These are phyloP conservation scores for Malacoraja senta DNA, from an alignment of 2,797 vertebrate species.

Conservation along the genomic window DNA sequence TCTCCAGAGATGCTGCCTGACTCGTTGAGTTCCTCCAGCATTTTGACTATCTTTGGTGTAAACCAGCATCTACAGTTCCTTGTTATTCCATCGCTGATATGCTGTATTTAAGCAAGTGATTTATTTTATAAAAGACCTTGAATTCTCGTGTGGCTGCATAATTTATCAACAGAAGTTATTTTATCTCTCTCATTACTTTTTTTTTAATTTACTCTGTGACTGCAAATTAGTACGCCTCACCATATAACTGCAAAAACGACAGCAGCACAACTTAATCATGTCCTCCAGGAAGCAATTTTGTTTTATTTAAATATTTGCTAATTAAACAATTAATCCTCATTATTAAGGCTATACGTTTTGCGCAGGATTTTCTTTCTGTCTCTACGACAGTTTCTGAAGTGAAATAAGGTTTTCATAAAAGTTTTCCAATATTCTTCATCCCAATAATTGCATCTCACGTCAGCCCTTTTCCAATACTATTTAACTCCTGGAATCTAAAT, in stretches of 20 bases:
- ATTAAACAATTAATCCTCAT: background rate
- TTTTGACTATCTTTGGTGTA: no score
- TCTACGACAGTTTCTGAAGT: background rate
- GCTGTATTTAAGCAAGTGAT: background rate
- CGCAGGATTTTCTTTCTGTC: background rate
- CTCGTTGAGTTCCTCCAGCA: no score
- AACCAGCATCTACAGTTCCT: no score
- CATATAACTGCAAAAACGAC: background rate
- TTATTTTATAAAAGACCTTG: background rate
- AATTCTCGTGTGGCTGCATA: background rate
- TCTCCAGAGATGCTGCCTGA: no score
- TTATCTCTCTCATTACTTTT: conserved; percentile 3
- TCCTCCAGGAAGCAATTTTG: background rate
- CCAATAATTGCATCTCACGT: no score
- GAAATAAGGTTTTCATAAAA: background rate
- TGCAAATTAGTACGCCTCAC: background rate
- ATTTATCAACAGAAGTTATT: background rate
- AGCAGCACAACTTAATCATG: background rate
- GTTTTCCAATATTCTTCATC: background rate
- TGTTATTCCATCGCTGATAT: background rate
- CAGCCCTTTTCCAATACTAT: no score
- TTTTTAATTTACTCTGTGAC: background rate
- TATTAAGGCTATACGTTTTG: background rate
- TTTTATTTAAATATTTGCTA: background rate
- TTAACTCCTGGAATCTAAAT: no score